These are phyloP conservation scores for Daphoenositta chrysoptera DNA, from an alignment of 2,113 vertebrate species.

Conservation along the genomic window DNA sequence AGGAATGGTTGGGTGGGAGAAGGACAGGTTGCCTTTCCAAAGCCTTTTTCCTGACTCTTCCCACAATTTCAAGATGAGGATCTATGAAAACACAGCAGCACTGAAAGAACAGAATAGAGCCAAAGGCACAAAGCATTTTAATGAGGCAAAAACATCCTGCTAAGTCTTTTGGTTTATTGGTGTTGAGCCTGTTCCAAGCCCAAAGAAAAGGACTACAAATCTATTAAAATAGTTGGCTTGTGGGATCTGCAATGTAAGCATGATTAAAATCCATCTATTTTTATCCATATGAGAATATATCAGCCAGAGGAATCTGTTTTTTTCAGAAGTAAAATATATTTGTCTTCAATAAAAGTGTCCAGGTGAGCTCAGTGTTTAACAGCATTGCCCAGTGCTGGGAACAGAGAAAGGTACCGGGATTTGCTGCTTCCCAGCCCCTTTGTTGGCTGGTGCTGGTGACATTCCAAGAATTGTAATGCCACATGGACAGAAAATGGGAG, in stretches of 20 bases:
- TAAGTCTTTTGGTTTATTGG: not conserved
- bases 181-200: slow-evolving; percentile 6
- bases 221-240: slow-evolving; percentile 27
- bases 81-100: not conserved
- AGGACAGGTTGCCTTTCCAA: not conserved
- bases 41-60: not conserved
- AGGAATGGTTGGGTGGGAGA: not conserved
- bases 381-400: not conserved
- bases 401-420: not conserved
- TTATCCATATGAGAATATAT: not conserved
- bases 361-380: not conserved
- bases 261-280: not conserved
- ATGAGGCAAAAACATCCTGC: slow-evolving; percentile 25
- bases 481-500: not conserved
- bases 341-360: not conserved
- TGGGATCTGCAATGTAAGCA: not conserved
- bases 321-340: not conserved
- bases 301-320: not conserved
- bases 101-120: not conserved
- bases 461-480: not conserved
- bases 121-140: slow-evolving; percentile 23
- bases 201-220: not conserved
- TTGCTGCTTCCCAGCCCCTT: not conserved
- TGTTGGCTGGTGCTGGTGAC: not conserved
- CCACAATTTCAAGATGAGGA: not conserved